Percentiles rank a stretch among this genome's conserved stretches.
These are phyloP conservation scores for Anoncus sp. DNA, from an alignment of 2,888 invertebrate genomes.

Conservation along the genomic window DNA sequence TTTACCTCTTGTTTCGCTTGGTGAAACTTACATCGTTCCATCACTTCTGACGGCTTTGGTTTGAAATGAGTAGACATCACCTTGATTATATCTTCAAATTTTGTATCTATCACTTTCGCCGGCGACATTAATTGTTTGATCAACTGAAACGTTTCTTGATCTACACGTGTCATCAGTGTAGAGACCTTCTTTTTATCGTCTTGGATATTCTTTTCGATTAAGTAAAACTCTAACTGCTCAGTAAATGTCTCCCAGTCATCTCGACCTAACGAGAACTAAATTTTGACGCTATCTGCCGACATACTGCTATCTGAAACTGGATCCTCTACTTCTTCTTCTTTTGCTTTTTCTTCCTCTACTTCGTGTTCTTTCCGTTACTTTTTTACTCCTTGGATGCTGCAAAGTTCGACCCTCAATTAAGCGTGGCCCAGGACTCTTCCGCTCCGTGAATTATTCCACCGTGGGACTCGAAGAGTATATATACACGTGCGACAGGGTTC, in stretches of 20 bases:
- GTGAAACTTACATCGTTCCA: slow-evolving; percentile 39
- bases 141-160: slow-evolving; percentile 27
- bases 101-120: neutral
- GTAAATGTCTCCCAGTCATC: slow-evolving; percentile 58
- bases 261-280: slow-evolving; percentile 17
- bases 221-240: slow-evolving; percentile 56
- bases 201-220: slow-evolving; percentile 61
- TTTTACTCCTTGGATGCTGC: no score
- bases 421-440: no score
- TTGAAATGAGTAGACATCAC: slow-evolving; percentile 23
- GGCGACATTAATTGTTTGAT: slow-evolving; percentile 20
- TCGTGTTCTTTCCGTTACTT: no score
- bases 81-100: slow-evolving; percentile 13
- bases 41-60: slow-evolving; percentile 38
- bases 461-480: no score
- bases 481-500: no score
- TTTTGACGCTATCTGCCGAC: slow-evolving; percentile 18
- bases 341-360: no score
- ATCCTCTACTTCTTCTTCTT: no score
- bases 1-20: slow-evolving; percentile 63
- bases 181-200: slow-evolving; percentile 15
- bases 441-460: no score
- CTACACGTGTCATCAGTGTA: slow-evolving; percentile 20
- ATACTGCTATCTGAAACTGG: no score
- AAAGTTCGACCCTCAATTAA: no score